A percentile compares a stretch with the other conserved stretches of the same genome.
These are phyloP conservation scores for Tineola bisselliella DNA, from an alignment of 2,888 invertebrate species.

Conservation along the genomic window DNA sequence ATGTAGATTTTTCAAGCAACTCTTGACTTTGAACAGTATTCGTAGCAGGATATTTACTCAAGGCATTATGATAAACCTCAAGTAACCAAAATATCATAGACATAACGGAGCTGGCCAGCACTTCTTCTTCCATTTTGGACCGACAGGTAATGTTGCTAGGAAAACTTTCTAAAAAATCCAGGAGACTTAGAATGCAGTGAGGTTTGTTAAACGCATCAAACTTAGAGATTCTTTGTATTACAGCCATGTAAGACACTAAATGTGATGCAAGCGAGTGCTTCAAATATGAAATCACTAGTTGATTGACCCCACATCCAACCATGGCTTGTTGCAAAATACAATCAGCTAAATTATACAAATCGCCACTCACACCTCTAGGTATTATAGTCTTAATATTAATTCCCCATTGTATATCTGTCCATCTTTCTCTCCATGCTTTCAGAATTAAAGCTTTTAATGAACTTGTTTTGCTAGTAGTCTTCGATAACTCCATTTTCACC, in stretches of 20 bases:
- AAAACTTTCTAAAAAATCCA: slow-evolving; percentile 84
- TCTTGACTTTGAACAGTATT: slow-evolving; percentile 66
- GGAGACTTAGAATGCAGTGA: slow-evolving; percentile 85
- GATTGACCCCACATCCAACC: slow-evolving; percentile 92
- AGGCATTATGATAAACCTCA: slow-evolving; percentile 72
- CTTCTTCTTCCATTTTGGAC: slow-evolving; percentile 88
- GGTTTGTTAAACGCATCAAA: slow-evolving; percentile 89
- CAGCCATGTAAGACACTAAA: slow-evolving; percentile 90
- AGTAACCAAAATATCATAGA: slow-evolving; percentile 84
- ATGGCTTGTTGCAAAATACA: slow-evolving; percentile 94
- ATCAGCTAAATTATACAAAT: slow-evolving; percentile 91
- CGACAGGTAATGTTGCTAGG: slow-evolving; percentile 72
- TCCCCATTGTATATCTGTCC: slow-evolving; percentile 96
- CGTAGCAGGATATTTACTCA: slow-evolving; percentile 55
- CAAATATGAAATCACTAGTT: slow-evolving; percentile 89
- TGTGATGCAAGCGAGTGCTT: slow-evolving; percentile 92
- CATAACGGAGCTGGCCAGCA: slow-evolving; percentile 84
- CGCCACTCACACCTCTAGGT: slow-evolving; percentile 91
- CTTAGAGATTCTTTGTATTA: slow-evolving; percentile 86
- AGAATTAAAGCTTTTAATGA: slow-evolving; percentile 81
- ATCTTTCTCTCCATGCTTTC: slow-evolving; percentile 93
- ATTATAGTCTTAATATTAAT: slow-evolving; percentile 93
- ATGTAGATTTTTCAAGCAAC: slow-evolving; percentile 75
- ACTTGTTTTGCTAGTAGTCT: slow-evolving; percentile 85
- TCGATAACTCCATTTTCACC: slow-evolving; percentile 75